phyloP scores from a whole-genome alignment of 2,888 invertebrate genomes.

The Pseudeuparius sepicola region DNA sequence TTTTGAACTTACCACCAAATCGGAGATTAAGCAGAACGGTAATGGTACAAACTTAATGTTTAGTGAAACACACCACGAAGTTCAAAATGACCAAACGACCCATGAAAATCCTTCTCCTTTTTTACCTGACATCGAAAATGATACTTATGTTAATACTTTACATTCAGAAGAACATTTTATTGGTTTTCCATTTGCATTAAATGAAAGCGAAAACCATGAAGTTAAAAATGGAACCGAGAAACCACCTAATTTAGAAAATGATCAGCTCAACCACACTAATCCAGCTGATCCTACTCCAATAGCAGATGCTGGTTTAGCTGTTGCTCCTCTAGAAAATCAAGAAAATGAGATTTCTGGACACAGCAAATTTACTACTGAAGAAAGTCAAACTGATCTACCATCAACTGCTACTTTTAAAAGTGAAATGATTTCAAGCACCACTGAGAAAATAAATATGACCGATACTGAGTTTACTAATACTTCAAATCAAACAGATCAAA shows the following conservation, averaged over 20 bases:
- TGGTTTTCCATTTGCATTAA: constrained; percentile 19
- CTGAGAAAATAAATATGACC: not conserved
- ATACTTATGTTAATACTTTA: constrained; percentile 48
- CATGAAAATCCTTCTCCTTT: constrained; percentile 54
- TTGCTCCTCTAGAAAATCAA: constrained; percentile 26
- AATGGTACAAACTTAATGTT: constrained; percentile 4
- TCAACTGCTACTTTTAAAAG: too few relatives aligned
- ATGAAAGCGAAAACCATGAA: constrained; percentile 23
- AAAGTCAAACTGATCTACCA: too few relatives aligned
- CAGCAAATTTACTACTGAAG: too few relatives aligned
- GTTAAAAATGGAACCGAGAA: constrained; percentile 30
- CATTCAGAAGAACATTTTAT: constrained; percentile 40
- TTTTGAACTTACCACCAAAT: constrained; percentile 17
- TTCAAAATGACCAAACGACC: constrained; percentile 21
- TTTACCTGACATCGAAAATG: constrained; percentile 55
- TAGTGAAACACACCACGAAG: constrained; percentile 14
- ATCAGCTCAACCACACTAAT: constrained; percentile 43
- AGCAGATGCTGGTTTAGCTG: constrained; percentile 24
- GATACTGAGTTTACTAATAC: constrained; percentile 3
- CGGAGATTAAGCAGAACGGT: constrained; percentile 9
- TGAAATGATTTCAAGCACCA: constrained; percentile 1
- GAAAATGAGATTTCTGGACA: constrained; percentile 10
- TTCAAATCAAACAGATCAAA: too few relatives aligned
- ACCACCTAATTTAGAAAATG: constrained; percentile 42
- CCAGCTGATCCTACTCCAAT: constrained; percentile 38